Base-by-base conservation (phyloP, 2,797 vertebrate species). In the Streptopelia turtur region DNA sequence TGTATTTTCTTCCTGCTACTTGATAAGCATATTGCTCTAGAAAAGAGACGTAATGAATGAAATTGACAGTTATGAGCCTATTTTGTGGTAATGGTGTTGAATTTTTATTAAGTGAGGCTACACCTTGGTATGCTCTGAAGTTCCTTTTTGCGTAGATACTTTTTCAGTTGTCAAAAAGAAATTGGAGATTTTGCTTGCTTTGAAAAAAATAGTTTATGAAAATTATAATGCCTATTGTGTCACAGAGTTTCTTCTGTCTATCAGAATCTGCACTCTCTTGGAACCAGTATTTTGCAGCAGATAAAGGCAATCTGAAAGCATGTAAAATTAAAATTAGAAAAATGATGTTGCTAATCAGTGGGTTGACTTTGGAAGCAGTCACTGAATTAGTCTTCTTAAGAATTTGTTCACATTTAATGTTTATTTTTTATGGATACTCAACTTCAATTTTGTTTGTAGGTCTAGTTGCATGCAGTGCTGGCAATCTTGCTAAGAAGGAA, bases 241-340 rank as follows among this genome's bases (percentile, higher is more conserved):
- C 50, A 35, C 12, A 47, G 16, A 65, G 76, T 95, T 94, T 95
- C 87, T 83, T n/a, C 60, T 78, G 74, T 72, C 89, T 91, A 37
- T 95, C 83, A 96, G 78, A 86, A 82, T 59, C 50, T 52, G 1
- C 6, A 47, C 31, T 89, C 6, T 49, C 76, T 57, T 72, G 69
- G 13, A 11, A 88, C 10, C 83, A 65, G 57, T 57, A 69, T 76
- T 94, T 90, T 91, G 43, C 15, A 68, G 33, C 4, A 1, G 27
- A 83, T 78, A 88, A 81, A 88, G 30, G 12, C 27, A 90, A 33
- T 53, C 20, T 85, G 21, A 87, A 92, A 83, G 7, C 21, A 47
- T 25, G 13, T 59, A 41, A 81, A 70, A 57, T 6, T 35, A 75
- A 75, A 74, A 53, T 47, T 33, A 57, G 24, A 69, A 91, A 90